These are phyloP conservation scores for Hedychridium roseum DNA, from an alignment of 2,888 invertebrate genomes.

Conservation along the genomic window DNA sequence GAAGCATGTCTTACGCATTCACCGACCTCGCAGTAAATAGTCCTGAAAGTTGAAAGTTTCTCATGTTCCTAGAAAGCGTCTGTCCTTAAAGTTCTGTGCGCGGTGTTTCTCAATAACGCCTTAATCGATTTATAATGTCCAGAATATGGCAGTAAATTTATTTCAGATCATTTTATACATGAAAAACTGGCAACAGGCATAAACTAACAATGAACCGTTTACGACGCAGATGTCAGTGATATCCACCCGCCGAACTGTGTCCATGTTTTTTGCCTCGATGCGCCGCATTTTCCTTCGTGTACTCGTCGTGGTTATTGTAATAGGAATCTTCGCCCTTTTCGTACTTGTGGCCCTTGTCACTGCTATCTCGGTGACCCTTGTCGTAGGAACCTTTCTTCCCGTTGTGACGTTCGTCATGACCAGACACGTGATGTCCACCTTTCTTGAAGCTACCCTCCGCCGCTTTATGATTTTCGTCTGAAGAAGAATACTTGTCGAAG, in stretches of 20 bases:
- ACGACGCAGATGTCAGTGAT: constrained; percentile 12
- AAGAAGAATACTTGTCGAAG: constrained; percentile 71
- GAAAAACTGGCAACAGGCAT: constrained; percentile 2
- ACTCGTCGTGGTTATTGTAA: constrained; percentile 67
- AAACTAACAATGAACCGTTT: constrained; percentile 1
- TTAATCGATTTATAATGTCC: neutral
- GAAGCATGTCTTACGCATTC: neutral
- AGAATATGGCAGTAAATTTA: neutral
- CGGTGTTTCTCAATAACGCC: neutral
- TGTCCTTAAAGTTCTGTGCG: neutral
- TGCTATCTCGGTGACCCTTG: constrained; percentile 68
- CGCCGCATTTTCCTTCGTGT: constrained; percentile 67
- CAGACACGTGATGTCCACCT: constrained; percentile 68
- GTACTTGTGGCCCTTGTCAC: constrained; percentile 68
- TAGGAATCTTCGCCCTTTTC: constrained; percentile 69
- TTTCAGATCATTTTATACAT: constrained; percentile 11
- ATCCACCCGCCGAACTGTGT: constrained; percentile 54
- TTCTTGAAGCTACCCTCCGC: constrained; percentile 69
- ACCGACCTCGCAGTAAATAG: neutral
- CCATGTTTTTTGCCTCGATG: constrained; percentile 65
- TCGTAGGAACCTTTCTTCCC: constrained; percentile 69
- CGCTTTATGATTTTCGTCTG: constrained; percentile 67
- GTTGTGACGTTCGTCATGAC: constrained; percentile 65
- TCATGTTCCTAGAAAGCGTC: neutral
- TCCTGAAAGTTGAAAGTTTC: neutral